Base-by-base conservation (phyloP, 35 echinoderm and acorn worm species). In the Strongylocentrotus purpuratus region DNA sequence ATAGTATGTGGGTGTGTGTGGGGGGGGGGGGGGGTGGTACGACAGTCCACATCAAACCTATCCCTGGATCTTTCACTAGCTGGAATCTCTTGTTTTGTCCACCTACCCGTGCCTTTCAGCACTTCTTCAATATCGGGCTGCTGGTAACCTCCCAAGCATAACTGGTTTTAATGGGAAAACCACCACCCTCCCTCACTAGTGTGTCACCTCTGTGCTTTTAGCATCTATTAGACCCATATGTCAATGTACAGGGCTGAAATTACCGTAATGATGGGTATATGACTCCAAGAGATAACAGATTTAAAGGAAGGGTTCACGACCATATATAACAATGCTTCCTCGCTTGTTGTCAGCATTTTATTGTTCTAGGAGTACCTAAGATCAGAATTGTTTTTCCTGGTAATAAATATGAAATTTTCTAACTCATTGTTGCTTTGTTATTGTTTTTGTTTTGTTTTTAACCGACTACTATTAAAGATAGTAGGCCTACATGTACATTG, bases 101-200 rank as follows among this genome's bases (percentile, higher is more conserved):
- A 8, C 65, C 65, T 78, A 78, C 65, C 65, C 20, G 6, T n/a
- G 65, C 65, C 65, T 78, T 78, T 78, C 65, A 78, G 65, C 65
- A n/a, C 22, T 22, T 78, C 65, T 78, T 78, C 65, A 78, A n/a
- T n/a, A 78, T n/a, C 25, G 5, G 22, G 65, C 65, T 28, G 65
- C 3, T 9, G 65, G 25, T 78, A 78, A 78, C 65, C 65, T 78
- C 65, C 65, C 65, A 78, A 78, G 22, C 65, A 78, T 78, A 78
- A 78, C 65, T 78, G 20, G 65, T 78, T 78, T 78, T 78, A 78
- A 78, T 78, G 65, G 65, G 65, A 78, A 78, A 78, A 78, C 65
- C 65, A 78, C 65, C 65, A 78, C 20, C 28, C 20, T 4, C 65
- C 22, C 65, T 28, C 11, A 78, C 65, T n/a, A n/a, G 65, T 78